These are phyloP conservation scores for Saguinus midas DNA, from an alignment of 2,113 vertebrate species.

Conservation along the genomic window DNA sequence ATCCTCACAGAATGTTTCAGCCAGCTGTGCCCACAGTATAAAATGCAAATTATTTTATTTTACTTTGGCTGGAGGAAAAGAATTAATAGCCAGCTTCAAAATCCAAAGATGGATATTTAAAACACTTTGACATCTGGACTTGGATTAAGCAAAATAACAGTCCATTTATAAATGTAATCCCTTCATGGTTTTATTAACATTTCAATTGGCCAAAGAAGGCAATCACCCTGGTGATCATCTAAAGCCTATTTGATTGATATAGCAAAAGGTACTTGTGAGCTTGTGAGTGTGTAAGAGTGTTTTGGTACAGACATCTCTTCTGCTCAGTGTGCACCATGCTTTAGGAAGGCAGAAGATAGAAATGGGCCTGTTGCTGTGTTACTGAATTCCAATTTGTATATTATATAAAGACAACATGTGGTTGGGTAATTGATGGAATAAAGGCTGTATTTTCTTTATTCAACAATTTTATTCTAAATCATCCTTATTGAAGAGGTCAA, in stretches of 20 bases:
- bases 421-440: neutral
- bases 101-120: neutral
- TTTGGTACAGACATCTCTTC: too few species aligned
- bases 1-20: neutral
- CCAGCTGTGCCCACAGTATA: neutral
- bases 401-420: neutral
- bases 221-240: neutral
- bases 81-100: neutral
- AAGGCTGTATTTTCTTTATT: neutral
- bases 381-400: neutral
- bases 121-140: neutral
- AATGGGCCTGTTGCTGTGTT: neutral
- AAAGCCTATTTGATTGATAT: neutral
- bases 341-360: neutral
- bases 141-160: neutral
- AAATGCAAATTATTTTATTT: conserved; percentile 4
- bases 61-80: neutral
- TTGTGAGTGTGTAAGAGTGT: neutral
- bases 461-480: neutral
- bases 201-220: neutral
- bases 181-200: neutral
- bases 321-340: neutral
- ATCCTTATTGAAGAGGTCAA: neutral
- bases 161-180: neutral
- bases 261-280: neutral